A percentile compares a stretch with the other conserved stretches of the same genome.
phyloP scores from a whole-genome alignment of 1,140 invertebrate genomes.

The Pteromalus puparum region DNA sequence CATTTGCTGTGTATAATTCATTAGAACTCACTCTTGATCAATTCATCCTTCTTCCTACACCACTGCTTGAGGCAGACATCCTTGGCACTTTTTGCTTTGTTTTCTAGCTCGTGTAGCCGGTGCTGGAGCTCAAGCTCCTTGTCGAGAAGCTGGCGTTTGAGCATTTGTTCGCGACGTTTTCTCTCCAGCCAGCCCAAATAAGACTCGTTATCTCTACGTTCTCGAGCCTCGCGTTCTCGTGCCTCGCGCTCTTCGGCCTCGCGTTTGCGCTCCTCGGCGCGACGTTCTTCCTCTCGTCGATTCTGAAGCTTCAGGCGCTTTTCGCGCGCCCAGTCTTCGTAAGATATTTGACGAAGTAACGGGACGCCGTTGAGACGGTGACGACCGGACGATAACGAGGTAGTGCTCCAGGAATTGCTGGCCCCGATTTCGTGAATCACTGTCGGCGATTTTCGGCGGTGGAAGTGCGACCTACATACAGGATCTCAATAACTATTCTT shows the following conservation, averaged over 20 bases:
- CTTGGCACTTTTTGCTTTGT: conserved; percentile 59
- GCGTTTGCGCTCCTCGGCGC: conserved; percentile 49
- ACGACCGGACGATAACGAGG: background rate
- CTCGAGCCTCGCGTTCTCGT: conserved; percentile 59
- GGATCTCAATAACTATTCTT: too few species aligned
- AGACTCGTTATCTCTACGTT: conserved; percentile 60
- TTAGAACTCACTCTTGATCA: conserved; percentile 59
- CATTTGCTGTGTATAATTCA: background rate
- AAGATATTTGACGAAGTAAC: conserved; percentile 51
- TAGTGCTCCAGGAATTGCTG: background rate
- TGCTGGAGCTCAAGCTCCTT: conserved; percentile 61
- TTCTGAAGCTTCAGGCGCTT: conserved; percentile 57
- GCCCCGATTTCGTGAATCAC: background rate
- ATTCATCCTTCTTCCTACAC: conserved; percentile 63
- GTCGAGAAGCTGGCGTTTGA: conserved; percentile 54
- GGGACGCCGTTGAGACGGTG: conserved; percentile 1
- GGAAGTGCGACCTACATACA: conserved; percentile 6
- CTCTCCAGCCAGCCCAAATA: conserved; percentile 64
- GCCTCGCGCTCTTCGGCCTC: conserved; percentile 55
- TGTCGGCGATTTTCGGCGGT: too few species aligned
- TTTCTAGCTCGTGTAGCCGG: conserved; percentile 60
- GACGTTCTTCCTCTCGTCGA: conserved; percentile 56
- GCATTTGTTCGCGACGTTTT: conserved; percentile 61
- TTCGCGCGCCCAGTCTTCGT: conserved; percentile 64
- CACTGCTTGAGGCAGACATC: conserved; percentile 62